phyloP scores from a whole-genome alignment of 2,888 invertebrate species.

The Acronicta psi region DNA sequence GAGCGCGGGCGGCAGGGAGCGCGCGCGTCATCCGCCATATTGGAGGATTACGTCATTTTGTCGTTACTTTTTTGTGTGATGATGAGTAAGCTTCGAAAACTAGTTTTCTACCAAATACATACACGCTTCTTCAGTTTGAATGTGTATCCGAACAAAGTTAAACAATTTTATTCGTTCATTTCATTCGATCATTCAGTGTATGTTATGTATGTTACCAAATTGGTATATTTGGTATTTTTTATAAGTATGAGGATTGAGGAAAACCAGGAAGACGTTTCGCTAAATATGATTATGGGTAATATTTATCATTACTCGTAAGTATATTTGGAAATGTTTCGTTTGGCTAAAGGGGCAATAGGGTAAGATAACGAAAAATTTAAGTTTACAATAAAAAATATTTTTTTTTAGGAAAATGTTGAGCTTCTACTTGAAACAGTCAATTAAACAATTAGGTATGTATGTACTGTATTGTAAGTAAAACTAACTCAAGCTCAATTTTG shows the following conservation, averaged over 20 bases:
- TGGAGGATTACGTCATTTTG: constrained; percentile 84
- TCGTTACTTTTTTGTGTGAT: constrained; percentile 54
- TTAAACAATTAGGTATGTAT: no score
- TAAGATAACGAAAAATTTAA: no score
- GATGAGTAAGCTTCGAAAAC: constrained; percentile 50
- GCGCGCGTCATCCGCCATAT: constrained; percentile 88
- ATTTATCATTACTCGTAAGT: no score
- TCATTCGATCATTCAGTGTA: constrained; percentile 19
- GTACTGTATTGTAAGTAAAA: no score
- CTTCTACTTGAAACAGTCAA: no score
- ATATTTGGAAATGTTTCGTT: no score
- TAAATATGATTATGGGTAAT: no score
- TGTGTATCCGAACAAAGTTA: constrained; percentile 52
- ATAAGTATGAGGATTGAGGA: fast-evolving
- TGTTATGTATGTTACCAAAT: not conserved
- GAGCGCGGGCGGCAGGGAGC: constrained; percentile 73
- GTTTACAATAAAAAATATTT: no score
- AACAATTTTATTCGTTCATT: constrained; percentile 9
- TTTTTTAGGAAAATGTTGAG: no score
- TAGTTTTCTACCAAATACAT: constrained; percentile 42
- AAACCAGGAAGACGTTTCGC: no score
- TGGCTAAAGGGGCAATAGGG: no score
- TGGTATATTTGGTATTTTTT: not conserved
- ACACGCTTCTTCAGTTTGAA: constrained; percentile 25
- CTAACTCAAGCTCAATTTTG: no score